phyloP scores from a whole-genome alignment of 2,888 invertebrate genomes.

The Steromphala cineraria region DNA sequence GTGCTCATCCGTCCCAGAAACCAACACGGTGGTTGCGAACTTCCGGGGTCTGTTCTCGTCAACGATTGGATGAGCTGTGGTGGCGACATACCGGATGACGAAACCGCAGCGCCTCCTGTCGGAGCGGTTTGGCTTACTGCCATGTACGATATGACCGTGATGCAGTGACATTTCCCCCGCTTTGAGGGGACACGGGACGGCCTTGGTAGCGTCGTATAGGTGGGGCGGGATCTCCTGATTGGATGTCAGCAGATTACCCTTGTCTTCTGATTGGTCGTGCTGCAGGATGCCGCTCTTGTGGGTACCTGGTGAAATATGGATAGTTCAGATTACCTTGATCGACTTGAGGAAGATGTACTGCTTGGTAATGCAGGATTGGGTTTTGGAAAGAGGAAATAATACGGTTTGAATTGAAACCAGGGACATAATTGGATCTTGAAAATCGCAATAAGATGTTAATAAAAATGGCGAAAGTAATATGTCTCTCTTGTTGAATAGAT shows the following conservation, averaged over 20 bases:
- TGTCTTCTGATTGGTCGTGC: constrained; percentile 41
- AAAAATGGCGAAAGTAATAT: too few species aligned
- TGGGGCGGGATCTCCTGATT: constrained; percentile 53
- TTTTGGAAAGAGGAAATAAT: too few species aligned
- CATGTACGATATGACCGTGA: constrained; percentile 56
- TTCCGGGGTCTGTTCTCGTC: constrained; percentile 51
- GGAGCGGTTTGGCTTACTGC: constrained; percentile 58
- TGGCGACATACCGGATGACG: constrained; percentile 59
- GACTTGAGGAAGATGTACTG: too few species aligned
- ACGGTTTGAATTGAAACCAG: too few species aligned
- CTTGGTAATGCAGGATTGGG: too few species aligned
- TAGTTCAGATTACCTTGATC: background rate
- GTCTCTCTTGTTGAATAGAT: too few species aligned
- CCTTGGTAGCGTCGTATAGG: constrained; percentile 45
- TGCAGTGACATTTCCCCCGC: constrained; percentile 61
- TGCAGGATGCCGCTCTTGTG: constrained; percentile 54
- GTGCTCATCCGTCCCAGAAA: constrained; percentile 44
- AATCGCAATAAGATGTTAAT: too few species aligned
- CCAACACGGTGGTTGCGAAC: constrained; percentile 52
- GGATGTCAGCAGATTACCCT: constrained; percentile 52
- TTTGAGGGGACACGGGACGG: constrained; percentile 50
- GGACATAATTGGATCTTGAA: too few species aligned
- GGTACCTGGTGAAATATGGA: constrained; percentile 39
- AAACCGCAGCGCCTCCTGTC: constrained; percentile 54
- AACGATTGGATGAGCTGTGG: constrained; percentile 44